Evolutionary conservation across 2,113 vertebrate species (phyloP), one percentile per base, ranked within the genome.

Genomic region (Okapia johnstoni): DNA sequence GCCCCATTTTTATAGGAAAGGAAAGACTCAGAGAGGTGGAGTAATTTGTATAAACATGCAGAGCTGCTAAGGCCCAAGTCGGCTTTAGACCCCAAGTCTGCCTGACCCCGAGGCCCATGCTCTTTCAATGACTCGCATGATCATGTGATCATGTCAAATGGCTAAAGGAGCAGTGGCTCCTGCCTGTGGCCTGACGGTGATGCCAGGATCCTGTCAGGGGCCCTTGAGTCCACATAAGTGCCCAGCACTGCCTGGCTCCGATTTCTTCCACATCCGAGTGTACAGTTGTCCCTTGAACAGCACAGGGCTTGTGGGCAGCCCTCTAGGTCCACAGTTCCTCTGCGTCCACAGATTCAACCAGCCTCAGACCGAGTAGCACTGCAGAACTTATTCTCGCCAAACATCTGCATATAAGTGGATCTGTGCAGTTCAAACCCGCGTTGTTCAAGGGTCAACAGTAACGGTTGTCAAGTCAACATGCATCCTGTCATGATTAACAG

Each of bases 11-110:
- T 77, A 57, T 30, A 70, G 58, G 26, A 19, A 46, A 88, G 15
- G 30, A 95, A 85, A 96, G 50, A 26, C 60, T 86, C 60, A 55
- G 63, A 97, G 63, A 95, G 57, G 43, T 70, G 40, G 88, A 70
- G 46, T 55, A 25, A 88, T 60, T 60, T 88, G 7, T 12, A 60
- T 57, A 25, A 91, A 25, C 84, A 79, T 14, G 26, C 36, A 84
- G 90, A 92, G 54, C 11, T 86, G 25, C 3, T 33, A 57, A 77
- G 10, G 19, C 19, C 15, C 48, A 52, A 46, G n/a, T 77, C 1
- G 3, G 11, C 26, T 92, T 79, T 57, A 19, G 13, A 84, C 28
- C 36, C 48, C 23, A 30, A 23, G 28, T n/a, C 60, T 61, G 70
- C 6, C 77, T 50, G 23, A 58, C 5, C 8, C 63, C 40, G 50